Base-by-base conservation (phyloP, 2,113 vertebrate genomes). In the Pungitius pungitius region DNA sequence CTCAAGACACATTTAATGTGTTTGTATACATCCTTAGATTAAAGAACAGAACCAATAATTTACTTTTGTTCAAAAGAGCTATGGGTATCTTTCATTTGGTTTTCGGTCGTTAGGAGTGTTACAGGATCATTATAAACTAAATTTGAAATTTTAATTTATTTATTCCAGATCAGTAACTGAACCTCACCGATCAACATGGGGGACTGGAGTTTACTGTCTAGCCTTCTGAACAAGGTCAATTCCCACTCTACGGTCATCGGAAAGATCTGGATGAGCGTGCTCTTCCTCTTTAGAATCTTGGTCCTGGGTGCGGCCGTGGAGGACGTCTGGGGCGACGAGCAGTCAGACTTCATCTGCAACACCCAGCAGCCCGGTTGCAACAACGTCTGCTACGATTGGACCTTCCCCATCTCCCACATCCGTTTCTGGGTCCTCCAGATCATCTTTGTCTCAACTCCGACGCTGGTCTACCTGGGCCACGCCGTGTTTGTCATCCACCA, bases 371-470 rank as follows among this genome's bases (percentile, higher is more conserved):
- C 95, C 4, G 95, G 90, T 89, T 95, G 95, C 8, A 93, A 94
- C 87, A 95, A 95, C 49, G 95, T 95, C 47, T 95, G 94, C 88
- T 95, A 95, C 9, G 95, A 95, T 69, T 80, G 88, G 80, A 89
- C 85, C 73, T 95, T 95, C 88, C 95, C 95, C 79, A 95, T 95
- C 82, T 95, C 94, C 0, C 95, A 95, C 89, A 93, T 94, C 52
- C 94, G 93, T 80, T 94, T 94, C 91, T 99, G 97, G 97, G 97
- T 99, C 74, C 93, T 99, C 39, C 97, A 99, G 92, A 98, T 99
- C 88, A 94, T 99, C 89, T 98, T 98, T 0, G 96, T 99, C 73
- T 96, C 96, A 91, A 98, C 97, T 0, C 97, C 97, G 0, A 98
- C 97, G 13, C 89, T 99, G 57, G 8, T 98, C 75, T 99, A 98